phyloP scores from a whole-genome alignment of 1,140 invertebrate genomes.

The Rhagoletis pomonella region DNA sequence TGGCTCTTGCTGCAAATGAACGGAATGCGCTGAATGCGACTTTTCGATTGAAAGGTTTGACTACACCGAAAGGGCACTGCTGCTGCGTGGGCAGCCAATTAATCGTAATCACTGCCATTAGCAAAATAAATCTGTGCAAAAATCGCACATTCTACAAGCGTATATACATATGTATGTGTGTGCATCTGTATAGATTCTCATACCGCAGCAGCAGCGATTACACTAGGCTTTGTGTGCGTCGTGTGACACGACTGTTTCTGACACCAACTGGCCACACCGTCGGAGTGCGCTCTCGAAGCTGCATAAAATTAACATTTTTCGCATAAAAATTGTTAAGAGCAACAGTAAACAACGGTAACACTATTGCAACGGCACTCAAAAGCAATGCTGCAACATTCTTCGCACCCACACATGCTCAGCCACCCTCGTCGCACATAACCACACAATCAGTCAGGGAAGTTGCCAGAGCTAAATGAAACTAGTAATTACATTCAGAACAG shows the following conservation, averaged over 20 bases:
- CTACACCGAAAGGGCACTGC: conserved; percentile 2
- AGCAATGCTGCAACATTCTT: conserved; percentile 4
- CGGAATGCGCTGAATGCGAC: conserved; percentile 13
- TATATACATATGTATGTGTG: background rate
- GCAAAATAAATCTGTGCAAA: conserved; percentile 24
- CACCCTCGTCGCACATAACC: too few relatives aligned
- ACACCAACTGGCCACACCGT: background rate
- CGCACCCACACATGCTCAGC: background rate
- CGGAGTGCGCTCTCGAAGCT: background rate
- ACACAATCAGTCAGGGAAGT: too few relatives aligned
- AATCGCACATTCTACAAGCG: background rate
- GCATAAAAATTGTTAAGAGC: conserved; percentile 37
- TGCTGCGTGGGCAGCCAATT: conserved; percentile 6
- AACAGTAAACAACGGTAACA: background rate
- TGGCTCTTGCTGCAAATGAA: conserved; percentile 11
- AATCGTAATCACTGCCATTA: conserved; percentile 30
- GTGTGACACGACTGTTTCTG: conserved; percentile 4
- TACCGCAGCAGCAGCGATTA: background rate
- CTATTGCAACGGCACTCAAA: background rate
- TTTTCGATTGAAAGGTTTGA: background rate
- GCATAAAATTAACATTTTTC: conserved; percentile 43
- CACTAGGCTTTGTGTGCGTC: background rate
- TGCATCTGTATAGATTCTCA: background rate
- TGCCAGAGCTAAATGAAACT: too few relatives aligned
- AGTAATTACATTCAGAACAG: too few relatives aligned